phyloP scores from a whole-genome alignment of 2,888 invertebrate species.

The Endomychus coccineus region DNA sequence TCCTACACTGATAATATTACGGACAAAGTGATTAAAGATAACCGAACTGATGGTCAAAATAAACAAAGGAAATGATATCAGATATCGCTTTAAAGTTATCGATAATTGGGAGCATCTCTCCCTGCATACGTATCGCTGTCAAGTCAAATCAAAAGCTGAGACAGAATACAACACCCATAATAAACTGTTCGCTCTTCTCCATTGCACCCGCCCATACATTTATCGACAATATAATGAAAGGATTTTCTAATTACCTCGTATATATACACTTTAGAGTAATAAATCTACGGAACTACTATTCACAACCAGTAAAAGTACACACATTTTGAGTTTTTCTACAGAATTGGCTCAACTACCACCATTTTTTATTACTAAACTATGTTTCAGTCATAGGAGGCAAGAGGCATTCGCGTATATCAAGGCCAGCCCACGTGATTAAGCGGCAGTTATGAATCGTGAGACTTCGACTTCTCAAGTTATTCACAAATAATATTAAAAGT shows the following conservation, averaged over 20 bases:
- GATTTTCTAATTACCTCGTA: conserved; percentile 21
- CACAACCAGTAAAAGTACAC: conserved; percentile 25
- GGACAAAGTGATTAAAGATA: too few relatives aligned
- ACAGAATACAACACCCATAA: conserved; percentile 37
- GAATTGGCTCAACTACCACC: conserved; percentile 34
- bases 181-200: conserved; percentile 27
- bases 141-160: too few relatives aligned
- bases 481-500: too few relatives aligned
- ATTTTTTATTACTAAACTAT: conserved; percentile 35
- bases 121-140: conserved; percentile 14
- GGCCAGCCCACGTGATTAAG: conserved; percentile 31
- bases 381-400: conserved; percentile 8
- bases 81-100: background rate
- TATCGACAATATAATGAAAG: conserved; percentile 19
- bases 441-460: conserved; percentile 32
- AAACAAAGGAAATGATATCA: background rate
- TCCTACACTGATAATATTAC: too few relatives aligned
- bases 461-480: too few relatives aligned
- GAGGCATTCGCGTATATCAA: conserved; percentile 24
- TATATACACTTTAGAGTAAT: conserved; percentile 20
- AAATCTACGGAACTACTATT: conserved; percentile 18
- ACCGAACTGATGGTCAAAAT: background rate
- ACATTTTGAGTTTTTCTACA: conserved; percentile 26
- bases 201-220: conserved; percentile 33
- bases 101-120: too few relatives aligned